Evolutionary conservation across 2,113 vertebrate species (phyloP).

Genomic region (Calyptomena viridis): DNA sequence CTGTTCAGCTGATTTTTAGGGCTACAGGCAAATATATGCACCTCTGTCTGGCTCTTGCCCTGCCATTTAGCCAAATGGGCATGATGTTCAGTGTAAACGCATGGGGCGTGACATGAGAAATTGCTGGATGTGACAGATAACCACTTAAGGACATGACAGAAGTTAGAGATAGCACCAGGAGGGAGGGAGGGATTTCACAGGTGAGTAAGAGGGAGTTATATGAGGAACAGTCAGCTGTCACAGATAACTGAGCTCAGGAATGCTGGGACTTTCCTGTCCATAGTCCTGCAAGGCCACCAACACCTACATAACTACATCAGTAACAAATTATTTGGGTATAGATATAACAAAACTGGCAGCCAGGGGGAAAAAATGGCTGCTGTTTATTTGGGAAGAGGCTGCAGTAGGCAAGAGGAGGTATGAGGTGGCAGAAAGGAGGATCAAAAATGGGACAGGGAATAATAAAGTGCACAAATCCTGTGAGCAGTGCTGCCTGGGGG

Average conservation of each 20-base stretch:
- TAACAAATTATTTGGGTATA: not conserved
- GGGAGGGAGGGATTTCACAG: not conserved
- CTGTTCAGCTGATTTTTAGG: not conserved
- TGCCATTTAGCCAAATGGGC: fast-evolving
- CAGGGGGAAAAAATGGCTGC: not conserved
- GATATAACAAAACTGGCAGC: not conserved
- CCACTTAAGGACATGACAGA: not conserved
- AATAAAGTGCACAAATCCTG: not conserved
- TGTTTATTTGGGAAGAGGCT: not conserved
- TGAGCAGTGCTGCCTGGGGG: not conserved
- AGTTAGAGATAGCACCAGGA: not conserved
- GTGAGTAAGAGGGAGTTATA: not conserved
- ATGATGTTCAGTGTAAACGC: not conserved
- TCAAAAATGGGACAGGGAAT: not conserved
- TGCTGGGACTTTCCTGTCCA: not conserved
- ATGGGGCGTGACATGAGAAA: not conserved
- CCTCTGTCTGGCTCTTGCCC: not conserved
- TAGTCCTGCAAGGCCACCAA: not conserved
- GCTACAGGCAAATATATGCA: not conserved
- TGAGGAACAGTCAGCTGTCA: not conserved
- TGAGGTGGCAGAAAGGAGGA: not conserved
- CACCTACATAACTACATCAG: fast-evolving
- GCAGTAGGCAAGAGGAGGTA: not conserved
- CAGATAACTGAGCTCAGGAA: not conserved
- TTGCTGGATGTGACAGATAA: not conserved